Conservation (phyloP, 1,140 invertebrate genomes). For the Potamilus streckersoni region DNA sequence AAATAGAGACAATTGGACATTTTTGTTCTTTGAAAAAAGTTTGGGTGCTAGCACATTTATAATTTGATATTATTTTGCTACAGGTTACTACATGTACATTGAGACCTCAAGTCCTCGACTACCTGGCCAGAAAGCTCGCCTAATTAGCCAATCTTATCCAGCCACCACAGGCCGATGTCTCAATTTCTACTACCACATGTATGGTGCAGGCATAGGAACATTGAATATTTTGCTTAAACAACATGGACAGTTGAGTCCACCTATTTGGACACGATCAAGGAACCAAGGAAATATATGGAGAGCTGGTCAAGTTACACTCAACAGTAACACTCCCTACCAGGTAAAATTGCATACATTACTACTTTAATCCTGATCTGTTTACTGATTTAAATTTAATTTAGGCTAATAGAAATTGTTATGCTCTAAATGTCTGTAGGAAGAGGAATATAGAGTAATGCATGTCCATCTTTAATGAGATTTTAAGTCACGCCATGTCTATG, state of each 20-base stretch:
- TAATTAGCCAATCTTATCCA: constrained; percentile 44
- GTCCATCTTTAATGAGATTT: no score
- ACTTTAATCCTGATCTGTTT: no score
- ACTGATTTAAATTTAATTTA: no score
- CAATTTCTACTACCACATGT: constrained; percentile 83
- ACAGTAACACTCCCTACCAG: constrained; percentile 49
- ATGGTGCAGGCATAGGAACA: constrained; percentile 69
- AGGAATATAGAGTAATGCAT: no score
- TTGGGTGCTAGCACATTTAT: not conserved
- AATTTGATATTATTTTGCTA: constrained; percentile 1
- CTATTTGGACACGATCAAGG: constrained; percentile 48
- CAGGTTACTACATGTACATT: constrained; percentile 61
- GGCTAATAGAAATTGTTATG: no score
- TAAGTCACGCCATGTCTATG: no score
- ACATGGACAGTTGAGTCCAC: constrained; percentile 18
- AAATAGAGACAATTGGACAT: no score
- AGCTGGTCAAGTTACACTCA: constrained; percentile 46
- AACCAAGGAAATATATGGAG: constrained; percentile 53
- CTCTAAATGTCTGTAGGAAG: no score
- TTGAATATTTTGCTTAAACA: constrained; percentile 45
- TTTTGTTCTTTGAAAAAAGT: no score
- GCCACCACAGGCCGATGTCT: constrained; percentile 50
- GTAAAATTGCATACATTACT: constrained; percentile 21
- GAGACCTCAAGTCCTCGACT: constrained; percentile 51
- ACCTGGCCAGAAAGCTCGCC: constrained; percentile 54